Percentiles rank a stretch among this genome's conserved stretches.
These are phyloP conservation scores for Saimiri boliviensis DNA, from an alignment of 2,113 vertebrate species.

Conservation along the genomic window DNA sequence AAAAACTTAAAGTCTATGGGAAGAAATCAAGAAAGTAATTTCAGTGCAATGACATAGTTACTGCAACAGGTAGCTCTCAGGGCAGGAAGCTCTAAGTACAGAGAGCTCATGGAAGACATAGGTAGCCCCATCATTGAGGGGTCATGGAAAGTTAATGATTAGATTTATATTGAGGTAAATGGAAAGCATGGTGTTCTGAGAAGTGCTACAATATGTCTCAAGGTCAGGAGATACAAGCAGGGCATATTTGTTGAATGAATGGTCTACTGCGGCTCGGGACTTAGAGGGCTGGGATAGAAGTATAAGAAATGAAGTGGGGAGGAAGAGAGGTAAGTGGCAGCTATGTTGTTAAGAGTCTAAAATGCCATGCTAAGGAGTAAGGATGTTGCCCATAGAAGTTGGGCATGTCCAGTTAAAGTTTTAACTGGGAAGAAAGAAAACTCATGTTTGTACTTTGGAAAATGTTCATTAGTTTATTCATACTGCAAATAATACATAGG, in stretches of 20 bases:
- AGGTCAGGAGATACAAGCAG: neutral
- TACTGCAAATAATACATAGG: neutral
- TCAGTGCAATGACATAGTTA: neutral
- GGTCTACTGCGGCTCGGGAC: neutral
- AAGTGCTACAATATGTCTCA: neutral
- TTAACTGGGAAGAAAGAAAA: neutral
- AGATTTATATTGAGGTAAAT: neutral
- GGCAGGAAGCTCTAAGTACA: neutral
- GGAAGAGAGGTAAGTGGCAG: rapidly evolving
- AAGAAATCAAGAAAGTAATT: neutral
- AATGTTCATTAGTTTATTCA: neutral
- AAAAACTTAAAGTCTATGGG: neutral
- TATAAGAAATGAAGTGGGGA: neutral
- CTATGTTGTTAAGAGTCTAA: neutral
- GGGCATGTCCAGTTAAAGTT: too few species aligned
- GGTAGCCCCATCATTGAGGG: neutral
- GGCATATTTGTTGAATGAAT: neutral
- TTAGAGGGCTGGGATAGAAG: neutral
- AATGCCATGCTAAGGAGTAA: neutral
- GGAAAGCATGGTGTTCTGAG: too few species aligned
- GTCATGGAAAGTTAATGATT: neutral
- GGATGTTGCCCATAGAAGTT: rapidly evolving
- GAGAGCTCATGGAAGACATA: neutral
- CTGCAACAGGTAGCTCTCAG: neutral
- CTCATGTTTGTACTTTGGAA: neutral